Conservation (phyloP, 2,797 vertebrate genomes). For the Megalops cyprinoides region DNA sequence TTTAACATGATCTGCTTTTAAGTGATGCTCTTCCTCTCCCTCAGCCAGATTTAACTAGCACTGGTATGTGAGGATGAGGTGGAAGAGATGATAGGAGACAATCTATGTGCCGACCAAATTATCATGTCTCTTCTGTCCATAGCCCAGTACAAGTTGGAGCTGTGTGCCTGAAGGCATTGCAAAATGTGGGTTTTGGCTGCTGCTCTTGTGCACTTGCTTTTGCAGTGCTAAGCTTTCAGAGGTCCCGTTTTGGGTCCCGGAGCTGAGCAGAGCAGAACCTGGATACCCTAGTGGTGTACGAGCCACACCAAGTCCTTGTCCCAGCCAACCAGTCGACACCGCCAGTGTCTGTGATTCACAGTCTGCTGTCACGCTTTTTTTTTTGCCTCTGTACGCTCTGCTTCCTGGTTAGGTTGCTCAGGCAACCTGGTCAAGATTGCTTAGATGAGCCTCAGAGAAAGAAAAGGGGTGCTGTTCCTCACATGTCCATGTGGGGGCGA, state of each 20-base stretch:
- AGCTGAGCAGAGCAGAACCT: no score
- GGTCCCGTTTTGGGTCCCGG: no score
- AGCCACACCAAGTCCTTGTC: not conserved
- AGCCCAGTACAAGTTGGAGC: no score
- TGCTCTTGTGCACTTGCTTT: not conserved
- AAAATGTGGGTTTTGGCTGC: not conserved
- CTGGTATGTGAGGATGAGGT: not conserved
- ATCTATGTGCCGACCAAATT: constrained; percentile 14
- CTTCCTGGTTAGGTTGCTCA: not conserved
- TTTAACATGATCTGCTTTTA: not conserved
- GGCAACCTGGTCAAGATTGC: not conserved
- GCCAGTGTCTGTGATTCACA: not conserved
- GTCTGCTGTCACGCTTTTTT: no score
- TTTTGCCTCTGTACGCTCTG: no score
- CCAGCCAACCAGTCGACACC: not conserved
- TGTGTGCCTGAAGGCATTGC: not conserved
- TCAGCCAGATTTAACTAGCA: not conserved
- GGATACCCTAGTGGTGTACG: no score
- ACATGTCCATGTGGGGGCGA: not conserved
- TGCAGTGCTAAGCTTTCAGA: not conserved
- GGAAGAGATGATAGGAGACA: not conserved
- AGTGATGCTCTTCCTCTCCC: not conserved
- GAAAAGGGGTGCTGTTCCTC: not conserved
- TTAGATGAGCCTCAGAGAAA: not conserved
- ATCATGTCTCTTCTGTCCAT: not conserved